phyloP scores from a whole-genome alignment of 1,140 invertebrate species.

The Caerostris darwini region DNA sequence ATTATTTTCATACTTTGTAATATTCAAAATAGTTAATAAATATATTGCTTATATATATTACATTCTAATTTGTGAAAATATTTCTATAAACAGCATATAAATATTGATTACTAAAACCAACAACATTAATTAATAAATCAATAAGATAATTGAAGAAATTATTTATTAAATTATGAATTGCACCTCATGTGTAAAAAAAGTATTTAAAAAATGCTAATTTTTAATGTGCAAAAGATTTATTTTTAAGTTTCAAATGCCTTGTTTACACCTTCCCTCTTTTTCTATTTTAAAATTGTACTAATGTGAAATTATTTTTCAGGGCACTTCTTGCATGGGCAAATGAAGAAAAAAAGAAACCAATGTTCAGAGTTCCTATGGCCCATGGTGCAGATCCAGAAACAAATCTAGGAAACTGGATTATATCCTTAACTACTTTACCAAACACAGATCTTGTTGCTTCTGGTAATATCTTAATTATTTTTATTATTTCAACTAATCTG shows the following conservation, averaged over 20 bases:
- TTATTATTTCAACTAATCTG: constrained; percentile 54
- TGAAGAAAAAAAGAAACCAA: constrained; percentile 92
- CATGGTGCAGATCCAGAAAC: constrained; percentile 87
- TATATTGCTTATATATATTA: neutral
- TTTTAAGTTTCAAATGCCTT: neutral
- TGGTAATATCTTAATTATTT: constrained; percentile 83
- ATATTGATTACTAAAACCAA: neutral
- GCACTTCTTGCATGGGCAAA: constrained; percentile 92
- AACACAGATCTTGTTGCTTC: constrained; percentile 96
- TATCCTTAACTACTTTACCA: constrained; percentile 88
- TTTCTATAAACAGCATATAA: neutral
- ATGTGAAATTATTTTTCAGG: constrained; percentile 80
- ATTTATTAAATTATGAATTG: too few relatives aligned
- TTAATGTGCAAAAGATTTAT: neutral
- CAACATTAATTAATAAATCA: too few relatives aligned
- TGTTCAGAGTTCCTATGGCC: constrained; percentile 87
- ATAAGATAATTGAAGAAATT: neutral
- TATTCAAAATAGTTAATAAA: neutral
- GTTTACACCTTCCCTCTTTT: neutral
- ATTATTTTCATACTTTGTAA: constrained; percentile 81
- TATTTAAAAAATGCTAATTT: neutral
- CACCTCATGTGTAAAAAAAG: neutral
- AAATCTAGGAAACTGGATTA: constrained; percentile 91
- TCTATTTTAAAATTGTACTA: neutral
- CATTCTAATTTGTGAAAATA: too few relatives aligned